Evolutionary conservation across 2,888 invertebrate genomes (phyloP), one percentile per base, ranked within the genome.

Genomic region (Salticus scenicus): DNA sequence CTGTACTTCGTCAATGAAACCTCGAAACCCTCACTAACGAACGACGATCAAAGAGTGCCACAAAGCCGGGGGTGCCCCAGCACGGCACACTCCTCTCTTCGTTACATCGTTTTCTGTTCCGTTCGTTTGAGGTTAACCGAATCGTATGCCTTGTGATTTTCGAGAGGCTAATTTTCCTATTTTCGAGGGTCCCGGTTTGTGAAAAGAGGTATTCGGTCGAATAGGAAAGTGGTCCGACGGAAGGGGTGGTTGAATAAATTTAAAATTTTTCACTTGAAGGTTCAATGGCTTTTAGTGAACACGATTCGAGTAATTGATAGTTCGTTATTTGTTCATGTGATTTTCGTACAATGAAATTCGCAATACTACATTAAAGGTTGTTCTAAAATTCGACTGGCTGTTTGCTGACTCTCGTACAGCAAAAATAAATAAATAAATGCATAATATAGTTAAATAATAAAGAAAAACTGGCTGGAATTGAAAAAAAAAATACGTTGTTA

Each of bases 141-240:
- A 57, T 24, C 20, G 57, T 24, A 57, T 67, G 83, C 63, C 73
- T 84, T 67, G 77, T 84, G 83, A 77, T 77, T 7, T 63, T 84
- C 77, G 71, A 84, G 83, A 72, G 69, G 72, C 83, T 84, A 77
- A 77, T 84, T 84, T 84, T 77, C 83, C 83, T 84, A 84, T 84
- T 84, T 77, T 73, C 47, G 76, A 64, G 82, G 70, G 30, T 51
- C 72, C 66, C 72, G 42, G 37, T 70, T 42, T 84, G 47, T 72
- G 73, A 84, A 76, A 77, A 77, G 76, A 84, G 83, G 73, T 77
- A 77, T 72, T 72, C 76, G 71, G 41, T 47, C 71, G 70, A 20
- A 33, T 33, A 73, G 82, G 82, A 84, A 77, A 84, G 83, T 84
- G 77, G 41, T 69, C 57, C 8, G 2, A 24, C 0, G 7, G 4